Conservation (phyloP, 30 jellyfish, hydroid and myxozoan species). For the Pelagia noctiluca region DNA sequence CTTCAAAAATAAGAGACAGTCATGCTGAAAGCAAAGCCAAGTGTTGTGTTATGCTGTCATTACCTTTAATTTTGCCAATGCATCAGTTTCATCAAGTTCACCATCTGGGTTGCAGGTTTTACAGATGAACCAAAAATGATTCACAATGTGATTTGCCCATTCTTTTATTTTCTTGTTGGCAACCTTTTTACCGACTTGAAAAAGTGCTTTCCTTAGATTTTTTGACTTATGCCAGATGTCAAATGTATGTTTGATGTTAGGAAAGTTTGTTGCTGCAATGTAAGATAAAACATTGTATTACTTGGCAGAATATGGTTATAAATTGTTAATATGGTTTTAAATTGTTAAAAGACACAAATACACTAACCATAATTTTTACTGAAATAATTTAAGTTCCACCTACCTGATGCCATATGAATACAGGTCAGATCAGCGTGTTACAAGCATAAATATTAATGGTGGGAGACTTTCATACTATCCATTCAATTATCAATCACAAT, state of each 20-base stretch:
- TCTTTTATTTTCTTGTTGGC: not conserved
- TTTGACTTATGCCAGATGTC: constrained; percentile 10
- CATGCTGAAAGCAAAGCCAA: too few species aligned
- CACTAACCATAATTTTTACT: too few species aligned
- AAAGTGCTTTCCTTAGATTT: constrained; percentile 15
- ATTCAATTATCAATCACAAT: too few species aligned
- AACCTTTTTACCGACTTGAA: constrained; percentile 2
- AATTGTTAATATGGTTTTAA: not conserved
- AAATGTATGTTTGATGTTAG: not conserved
- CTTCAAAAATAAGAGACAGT: too few species aligned
- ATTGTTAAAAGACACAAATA: not conserved
- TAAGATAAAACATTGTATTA: not conserved
- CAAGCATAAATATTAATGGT: too few species aligned
- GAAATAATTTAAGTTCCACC: too few species aligned
- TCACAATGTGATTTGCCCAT: constrained; percentile 14
- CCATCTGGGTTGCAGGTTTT: constrained; percentile 13
- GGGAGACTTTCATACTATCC: too few species aligned
- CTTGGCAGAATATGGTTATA: not conserved
- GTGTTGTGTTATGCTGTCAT: too few species aligned
- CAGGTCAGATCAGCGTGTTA: too few species aligned
- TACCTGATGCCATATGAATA: too few species aligned
- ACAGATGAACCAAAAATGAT: constrained; percentile 19
- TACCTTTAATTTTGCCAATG: too few species aligned
- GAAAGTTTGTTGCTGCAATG: not conserved
- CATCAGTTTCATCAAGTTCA: not conserved